These are phyloP conservation scores for Neofelis nebulosa DNA, from an alignment of 2,113 vertebrate genomes.

Conservation along the genomic window DNA sequence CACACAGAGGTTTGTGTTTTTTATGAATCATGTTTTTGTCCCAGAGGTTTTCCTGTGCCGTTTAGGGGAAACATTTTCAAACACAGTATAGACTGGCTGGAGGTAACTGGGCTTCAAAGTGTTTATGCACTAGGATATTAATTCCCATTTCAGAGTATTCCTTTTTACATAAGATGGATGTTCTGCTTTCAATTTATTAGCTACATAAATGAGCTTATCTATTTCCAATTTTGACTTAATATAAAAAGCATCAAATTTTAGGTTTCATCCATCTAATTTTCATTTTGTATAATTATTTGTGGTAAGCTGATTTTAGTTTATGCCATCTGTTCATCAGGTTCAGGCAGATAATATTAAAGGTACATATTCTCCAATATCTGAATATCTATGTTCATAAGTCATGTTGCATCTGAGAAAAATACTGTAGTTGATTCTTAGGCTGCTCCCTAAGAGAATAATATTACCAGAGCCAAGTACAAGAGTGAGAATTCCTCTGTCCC, in stretches of 20 bases:
- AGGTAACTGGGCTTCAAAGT: constrained; percentile 37
- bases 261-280: constrained; percentile 76
- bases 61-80: constrained; percentile 44
- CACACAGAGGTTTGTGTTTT: not conserved
- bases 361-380: constrained; percentile 48
- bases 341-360: constrained; percentile 50
- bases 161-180: constrained; percentile 74
- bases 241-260: constrained; percentile 69
- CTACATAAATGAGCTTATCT: constrained; percentile 66
- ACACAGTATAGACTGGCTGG: not conserved
- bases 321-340: constrained; percentile 54
- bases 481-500: not conserved
- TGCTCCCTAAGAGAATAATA: not conserved
- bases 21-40: not conserved
- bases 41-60: not conserved
- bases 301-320: constrained; percentile 70
- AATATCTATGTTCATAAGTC: constrained; percentile 38
- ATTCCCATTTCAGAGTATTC: constrained; percentile 73
- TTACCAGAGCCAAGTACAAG: not conserved
- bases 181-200: constrained; percentile 75
- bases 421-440: not conserved
- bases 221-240: constrained; percentile 73
- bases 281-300: constrained; percentile 66
- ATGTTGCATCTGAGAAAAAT: not conserved
- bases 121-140: constrained; percentile 64